These are phyloP conservation scores for Drosophila suboccidentalis DNA, from an alignment of 2,888 invertebrate genomes.

Conservation along the genomic window DNA sequence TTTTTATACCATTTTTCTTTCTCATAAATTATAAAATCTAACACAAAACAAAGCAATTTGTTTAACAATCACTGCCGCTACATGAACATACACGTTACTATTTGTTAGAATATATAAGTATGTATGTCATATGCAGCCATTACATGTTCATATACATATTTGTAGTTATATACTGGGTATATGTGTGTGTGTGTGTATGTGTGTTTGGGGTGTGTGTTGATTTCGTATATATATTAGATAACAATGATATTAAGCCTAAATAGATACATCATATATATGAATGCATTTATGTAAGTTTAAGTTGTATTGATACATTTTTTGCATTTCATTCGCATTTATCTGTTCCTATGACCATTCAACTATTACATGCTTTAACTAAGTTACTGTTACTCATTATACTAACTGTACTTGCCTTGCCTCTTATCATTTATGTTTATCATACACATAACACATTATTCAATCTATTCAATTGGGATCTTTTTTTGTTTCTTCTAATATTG, in stretches of 20 bases:
- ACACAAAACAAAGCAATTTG: constrained; percentile 83
- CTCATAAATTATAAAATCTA: constrained; percentile 82
- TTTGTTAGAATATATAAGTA: constrained; percentile 60
- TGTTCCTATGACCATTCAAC: constrained; percentile 62
- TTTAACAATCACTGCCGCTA: constrained; percentile 83
- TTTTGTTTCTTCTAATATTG: constrained; percentile 40
- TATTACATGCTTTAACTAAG: constrained; percentile 77
- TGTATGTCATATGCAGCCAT: constrained; percentile 31
- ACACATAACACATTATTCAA: constrained; percentile 73
- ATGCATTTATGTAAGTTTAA: constrained; percentile 57
- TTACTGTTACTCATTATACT: constrained; percentile 71
- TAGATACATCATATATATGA: constrained; percentile 65
- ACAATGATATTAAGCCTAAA: constrained; percentile 81
- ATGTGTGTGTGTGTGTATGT: constrained; percentile 21
- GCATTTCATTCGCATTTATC: constrained; percentile 58
- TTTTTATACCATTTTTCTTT: constrained; percentile 68
- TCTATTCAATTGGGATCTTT: constrained; percentile 45
- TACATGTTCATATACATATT: constrained; percentile 73
- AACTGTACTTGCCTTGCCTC: constrained; percentile 67
- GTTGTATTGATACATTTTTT: constrained; percentile 71
- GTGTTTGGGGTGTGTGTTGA: constrained; percentile 13
- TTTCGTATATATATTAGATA: constrained; percentile 74
- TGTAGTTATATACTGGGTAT: constrained; percentile 58
- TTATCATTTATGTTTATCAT: constrained; percentile 68
- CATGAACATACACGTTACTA: constrained; percentile 81